These are phyloP conservation scores for Loris lydekkerianus DNA, from an alignment of 2,797 vertebrate species.

Conservation along the genomic window DNA sequence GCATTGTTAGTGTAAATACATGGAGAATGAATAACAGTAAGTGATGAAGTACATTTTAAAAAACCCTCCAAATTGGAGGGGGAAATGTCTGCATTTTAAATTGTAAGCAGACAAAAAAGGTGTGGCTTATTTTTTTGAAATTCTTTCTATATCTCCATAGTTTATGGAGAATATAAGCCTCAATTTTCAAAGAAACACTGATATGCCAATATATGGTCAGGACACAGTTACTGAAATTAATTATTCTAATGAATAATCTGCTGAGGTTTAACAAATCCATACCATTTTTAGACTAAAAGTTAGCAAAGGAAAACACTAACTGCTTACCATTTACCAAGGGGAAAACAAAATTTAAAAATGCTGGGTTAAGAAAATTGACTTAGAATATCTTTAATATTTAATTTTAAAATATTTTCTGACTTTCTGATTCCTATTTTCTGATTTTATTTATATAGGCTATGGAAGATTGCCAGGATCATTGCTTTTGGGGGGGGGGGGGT, in stretches of 20 bases:
- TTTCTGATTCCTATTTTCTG: neutral
- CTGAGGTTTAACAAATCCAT: neutral
- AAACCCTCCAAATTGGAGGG: neutral
- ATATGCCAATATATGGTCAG: neutral
- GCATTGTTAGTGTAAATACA: neutral
- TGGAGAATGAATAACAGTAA: neutral
- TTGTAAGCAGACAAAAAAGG: constrained; percentile 28
- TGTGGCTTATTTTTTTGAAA: constrained; percentile 20
- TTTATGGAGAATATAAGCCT: constrained; percentile 13
- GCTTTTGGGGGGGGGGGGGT: neutral
- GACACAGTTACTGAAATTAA: constrained; percentile 54
- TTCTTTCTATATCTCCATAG: constrained; percentile 48
- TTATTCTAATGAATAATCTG: constrained; percentile 9
- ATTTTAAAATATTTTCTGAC: constrained; percentile 55
- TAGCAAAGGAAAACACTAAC: neutral
- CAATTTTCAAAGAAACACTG: neutral
- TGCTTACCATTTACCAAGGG: neutral
- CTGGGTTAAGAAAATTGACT: neutral
- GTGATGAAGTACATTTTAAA: neutral
- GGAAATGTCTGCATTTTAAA: constrained; percentile 22
- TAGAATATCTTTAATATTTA: constrained; percentile 48
- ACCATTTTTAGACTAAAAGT: constrained; percentile 29
- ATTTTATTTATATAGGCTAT: constrained; percentile 45
- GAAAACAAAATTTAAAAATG: constrained; percentile 36
- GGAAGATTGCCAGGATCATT: neutral